Base-by-base conservation (phyloP, 1,140 invertebrate species). In the Parapsyche elsis region DNA sequence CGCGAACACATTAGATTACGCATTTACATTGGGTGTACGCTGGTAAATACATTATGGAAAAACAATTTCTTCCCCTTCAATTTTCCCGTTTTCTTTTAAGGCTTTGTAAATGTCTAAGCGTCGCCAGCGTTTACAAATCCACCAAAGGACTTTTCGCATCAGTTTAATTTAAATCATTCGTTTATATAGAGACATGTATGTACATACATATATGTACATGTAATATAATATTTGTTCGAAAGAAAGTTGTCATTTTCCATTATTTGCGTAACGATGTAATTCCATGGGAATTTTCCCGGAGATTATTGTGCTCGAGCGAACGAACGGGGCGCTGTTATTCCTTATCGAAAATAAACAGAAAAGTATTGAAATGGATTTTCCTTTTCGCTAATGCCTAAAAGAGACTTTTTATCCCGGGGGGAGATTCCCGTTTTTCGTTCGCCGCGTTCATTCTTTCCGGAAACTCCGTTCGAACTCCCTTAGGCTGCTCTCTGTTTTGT, bases 321-420 rank as follows among this genome's bases (percentile, higher is more conserved):
- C 53, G 30, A 38, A n/a, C 53, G 16, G 0, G 23, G 49, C 21
- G 75, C 75, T 49, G 75, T 77, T 77, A 64, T 77, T 79, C 80
- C 78, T 81, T 81, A 81, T 81, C 80, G 67, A 67, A 76, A 76
- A 79, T 76, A 38, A 67, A 46, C 30, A 26, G 71, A 79, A 80
- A 81, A 77, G 75, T 81, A 81, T 81, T 74, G 80, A 79, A 81
- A 73, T 61, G 74, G 80, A 81, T 81, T 81, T 81, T 71, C 76
- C 30, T 71, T 78, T 79, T 75, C 80, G 57, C 75, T 82, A 80
- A 80, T 82, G 78, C 75, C 38, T 82, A 78, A 80, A 82, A 80
- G 81, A 82, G 75, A 73, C 81, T 82, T 80, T 67, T 64, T 64
- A 12, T 26, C 75, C 81, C 78, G 73, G 73, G 70, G 81, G 81